Base-by-base conservation (phyloP, 2,888 invertebrate genomes). In the Tipula lateralis region DNA sequence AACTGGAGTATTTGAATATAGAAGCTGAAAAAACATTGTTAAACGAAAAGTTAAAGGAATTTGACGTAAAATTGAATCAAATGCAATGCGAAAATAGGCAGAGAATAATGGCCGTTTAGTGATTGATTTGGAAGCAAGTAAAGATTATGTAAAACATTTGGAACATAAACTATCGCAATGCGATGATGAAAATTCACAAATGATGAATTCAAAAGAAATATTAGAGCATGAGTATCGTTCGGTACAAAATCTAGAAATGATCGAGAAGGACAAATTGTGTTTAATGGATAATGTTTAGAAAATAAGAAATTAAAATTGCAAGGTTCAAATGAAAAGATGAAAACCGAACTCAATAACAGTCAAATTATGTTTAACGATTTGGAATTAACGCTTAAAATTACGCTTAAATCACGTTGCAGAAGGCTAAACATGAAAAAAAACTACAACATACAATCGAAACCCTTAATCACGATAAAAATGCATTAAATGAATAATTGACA, bases 11-110 rank as follows among this genome's bases (percentile, higher is more conserved):
- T 86, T 87, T 89, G 0, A 90, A 91, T 86, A 90, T 93, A 80
- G 92, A 92, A 87, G 88, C 87, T 12, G 92, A 93, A 87, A 92
- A 93, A 87, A 90, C 91, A 85, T 88, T 88, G 84, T 89, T 93
- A 29, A 92, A 90, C 87, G 89, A 89, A 85, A 87, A 87, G 32
- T 87, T 89, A 87, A 88, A 87, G 16, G 85, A 87, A 3, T 86
- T 88, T 0, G 88, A 89, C 44, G 84, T 86, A 2, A 88, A 88
- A 83, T 85, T 90, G 7, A 88, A 89, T 24, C 87, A 87, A 32
- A 87, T 89, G 0, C 88, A 89, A 85, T 87, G 88, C 19, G 89
- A 90, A 85, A 90, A 89, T 39, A 88, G 6, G 88, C 89, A 86
- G 89, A 90, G 85, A 89, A 88, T 83, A 87, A 88, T 5, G 88